A percentile compares a stretch with the other conserved stretches of the same genome.
phyloP scores from a whole-genome alignment of 2,797 vertebrate species.

The Gila robusta region DNA sequence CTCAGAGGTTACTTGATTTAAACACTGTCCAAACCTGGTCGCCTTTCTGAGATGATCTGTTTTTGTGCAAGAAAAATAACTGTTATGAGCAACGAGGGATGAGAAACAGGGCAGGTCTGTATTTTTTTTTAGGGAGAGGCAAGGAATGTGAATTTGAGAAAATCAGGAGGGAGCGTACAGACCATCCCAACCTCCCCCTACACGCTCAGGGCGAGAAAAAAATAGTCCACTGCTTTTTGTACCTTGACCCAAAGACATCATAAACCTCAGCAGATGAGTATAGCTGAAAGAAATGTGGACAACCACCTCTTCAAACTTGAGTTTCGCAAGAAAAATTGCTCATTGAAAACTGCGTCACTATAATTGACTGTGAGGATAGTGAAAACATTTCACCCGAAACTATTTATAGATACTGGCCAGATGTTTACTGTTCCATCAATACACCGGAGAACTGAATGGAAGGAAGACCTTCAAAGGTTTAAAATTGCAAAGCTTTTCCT shows the following conservation, averaged over 20 bases:
- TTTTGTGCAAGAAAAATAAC: slow-evolving; percentile 6
- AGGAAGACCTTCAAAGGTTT: slow-evolving; percentile 49
- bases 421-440: slow-evolving; percentile 34
- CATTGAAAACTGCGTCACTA: slow-evolving; percentile 45
- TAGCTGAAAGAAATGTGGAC: slow-evolving; percentile 72
- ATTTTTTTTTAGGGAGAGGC: slow-evolving; percentile 51
- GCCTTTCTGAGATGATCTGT: slow-evolving; percentile 29
- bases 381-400: slow-evolving; percentile 15
- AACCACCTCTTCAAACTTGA: slow-evolving; percentile 61
- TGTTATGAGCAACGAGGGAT: slow-evolving; percentile 35
- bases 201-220: slow-evolving; percentile 44
- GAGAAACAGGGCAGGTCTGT: slow-evolving; percentile 51
- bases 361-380: neutral
- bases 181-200: slow-evolving; percentile 43
- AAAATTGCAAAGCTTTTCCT: slow-evolving; percentile 46
- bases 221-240: slow-evolving; percentile 60
- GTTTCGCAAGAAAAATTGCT: slow-evolving; percentile 50
- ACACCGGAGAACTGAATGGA: slow-evolving; percentile 24
- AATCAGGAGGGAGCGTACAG: slow-evolving; percentile 64
- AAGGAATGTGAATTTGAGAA: slow-evolving; percentile 60
- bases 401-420: slow-evolving; percentile 37
- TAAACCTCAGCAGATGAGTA: slow-evolving; percentile 67
- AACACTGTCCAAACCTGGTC: slow-evolving; percentile 26
- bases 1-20: slow-evolving; percentile 47
- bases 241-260: slow-evolving; percentile 79